phyloP scores from a whole-genome alignment of 2,113 vertebrate genomes.

The Lycocorax pyrrhopterus region DNA sequence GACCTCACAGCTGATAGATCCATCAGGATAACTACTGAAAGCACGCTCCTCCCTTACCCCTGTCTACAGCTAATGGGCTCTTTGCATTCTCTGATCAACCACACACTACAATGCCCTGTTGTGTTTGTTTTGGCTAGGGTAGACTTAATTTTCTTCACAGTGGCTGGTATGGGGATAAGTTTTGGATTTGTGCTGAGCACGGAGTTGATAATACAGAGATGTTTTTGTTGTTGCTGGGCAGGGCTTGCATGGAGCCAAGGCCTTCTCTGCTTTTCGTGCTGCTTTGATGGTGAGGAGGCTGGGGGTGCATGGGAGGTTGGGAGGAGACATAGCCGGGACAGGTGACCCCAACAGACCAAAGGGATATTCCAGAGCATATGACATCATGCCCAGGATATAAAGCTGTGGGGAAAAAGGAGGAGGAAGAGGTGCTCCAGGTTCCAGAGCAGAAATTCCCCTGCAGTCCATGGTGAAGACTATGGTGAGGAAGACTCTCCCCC shows the following conservation, averaged over 20 bases:
- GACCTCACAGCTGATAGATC: background rate
- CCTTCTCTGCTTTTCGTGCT: background rate
- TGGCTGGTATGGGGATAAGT: background rate
- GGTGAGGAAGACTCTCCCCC: background rate
- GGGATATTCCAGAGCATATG: background rate
- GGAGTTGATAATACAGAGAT: background rate
- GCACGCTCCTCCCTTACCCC: background rate
- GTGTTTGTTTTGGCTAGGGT: background rate
- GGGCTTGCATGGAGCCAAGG: background rate
- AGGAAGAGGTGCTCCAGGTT: background rate
- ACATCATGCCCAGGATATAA: background rate
- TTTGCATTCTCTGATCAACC: background rate
- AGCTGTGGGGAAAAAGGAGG: background rate
- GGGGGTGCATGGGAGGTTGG: too few species aligned
- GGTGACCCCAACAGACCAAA: background rate
- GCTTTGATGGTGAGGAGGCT: accelerated
- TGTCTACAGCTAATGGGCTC: background rate
- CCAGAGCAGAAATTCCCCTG: background rate
- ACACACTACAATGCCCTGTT: background rate
- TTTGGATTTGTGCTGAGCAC: background rate
- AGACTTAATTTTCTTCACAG: background rate
- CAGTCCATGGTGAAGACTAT: background rate
- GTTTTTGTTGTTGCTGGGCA: background rate
- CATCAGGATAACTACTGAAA: background rate
- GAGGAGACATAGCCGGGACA: background rate